Percentiles rank a stretch among this genome's conserved stretches.
These are phyloP conservation scores for Rhombomys opimus DNA, from an alignment of 2,113 vertebrate genomes.

Conservation along the genomic window DNA sequence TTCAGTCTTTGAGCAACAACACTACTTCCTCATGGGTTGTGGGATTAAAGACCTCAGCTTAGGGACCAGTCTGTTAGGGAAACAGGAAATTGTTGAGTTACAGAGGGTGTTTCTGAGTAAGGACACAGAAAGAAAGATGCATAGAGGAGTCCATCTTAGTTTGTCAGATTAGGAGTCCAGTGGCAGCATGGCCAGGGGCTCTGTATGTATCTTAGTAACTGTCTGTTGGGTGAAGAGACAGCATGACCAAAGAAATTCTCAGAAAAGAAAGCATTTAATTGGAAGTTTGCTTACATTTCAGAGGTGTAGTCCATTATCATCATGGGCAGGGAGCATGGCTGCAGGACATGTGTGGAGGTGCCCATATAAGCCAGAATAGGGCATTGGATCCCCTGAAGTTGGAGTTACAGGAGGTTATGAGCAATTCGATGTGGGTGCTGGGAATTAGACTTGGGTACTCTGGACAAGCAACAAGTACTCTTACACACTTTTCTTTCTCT, in stretches of 20 bases:
- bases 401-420: not conserved
- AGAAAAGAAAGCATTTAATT: not conserved
- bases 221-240: not conserved
- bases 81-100: not conserved
- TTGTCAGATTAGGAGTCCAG: not conserved
- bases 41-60: too few species aligned
- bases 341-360: not conserved
- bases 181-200: not conserved
- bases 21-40: not conserved
- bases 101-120: not conserved
- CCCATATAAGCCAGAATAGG: not conserved
- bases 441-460: not conserved
- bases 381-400: not conserved
- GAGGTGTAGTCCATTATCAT: not conserved
- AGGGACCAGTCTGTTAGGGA: not conserved
- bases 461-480: not conserved
- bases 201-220: not conserved
- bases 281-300: not conserved
- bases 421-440: not conserved
- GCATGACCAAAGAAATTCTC: not conserved
- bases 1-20: not conserved
- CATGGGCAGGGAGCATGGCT: not conserved
- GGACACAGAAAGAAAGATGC: too few species aligned
- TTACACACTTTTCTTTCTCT: not conserved
- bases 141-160: not conserved